Evolutionary conservation across 1,140 invertebrate genomes (phyloP).

Genomic region (Pseudomyrmex pallidus): DNA sequence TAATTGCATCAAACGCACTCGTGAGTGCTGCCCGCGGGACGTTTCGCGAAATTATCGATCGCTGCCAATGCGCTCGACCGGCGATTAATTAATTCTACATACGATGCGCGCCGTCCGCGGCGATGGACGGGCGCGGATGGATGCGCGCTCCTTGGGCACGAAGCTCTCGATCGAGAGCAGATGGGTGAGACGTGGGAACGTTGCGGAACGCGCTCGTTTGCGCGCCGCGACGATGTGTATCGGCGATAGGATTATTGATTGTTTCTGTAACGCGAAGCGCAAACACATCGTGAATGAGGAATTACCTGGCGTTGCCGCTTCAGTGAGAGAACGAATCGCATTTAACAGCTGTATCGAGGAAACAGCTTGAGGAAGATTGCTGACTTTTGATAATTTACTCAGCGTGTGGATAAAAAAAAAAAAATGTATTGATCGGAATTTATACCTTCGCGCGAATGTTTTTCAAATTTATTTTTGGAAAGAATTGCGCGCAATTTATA

Average conservation of each 20-base stretch:
- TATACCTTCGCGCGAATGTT: background rate
- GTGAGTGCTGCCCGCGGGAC: conserved; percentile 34
- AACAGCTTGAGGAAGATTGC: background rate
- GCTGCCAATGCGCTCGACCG: conserved; percentile 6
- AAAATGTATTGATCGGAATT: background rate
- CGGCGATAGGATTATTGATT: conserved; percentile 43
- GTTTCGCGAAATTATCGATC: conserved; percentile 52
- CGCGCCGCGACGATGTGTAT: background rate
- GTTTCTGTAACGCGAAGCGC: conserved; percentile 30
- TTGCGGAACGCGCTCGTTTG: background rate
- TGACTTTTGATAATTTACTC: background rate
- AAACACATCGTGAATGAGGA: conserved; percentile 46
- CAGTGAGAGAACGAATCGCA: background rate
- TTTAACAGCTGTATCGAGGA: background rate
- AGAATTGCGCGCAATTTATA: background rate
- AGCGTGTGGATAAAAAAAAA: background rate
- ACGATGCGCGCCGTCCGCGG: background rate
- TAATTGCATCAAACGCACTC: conserved; percentile 71
- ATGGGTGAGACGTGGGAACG: conserved; percentile 41
- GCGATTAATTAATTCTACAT: conserved; percentile 39
- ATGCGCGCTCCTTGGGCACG: background rate
- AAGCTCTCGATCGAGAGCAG: conserved; percentile 4
- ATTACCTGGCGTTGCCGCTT: background rate
- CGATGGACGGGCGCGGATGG: background rate
- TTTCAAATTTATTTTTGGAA: background rate